Conservation (phyloP, 2,797 vertebrate species). For the Typhlichthys eigenmanni region DNA sequence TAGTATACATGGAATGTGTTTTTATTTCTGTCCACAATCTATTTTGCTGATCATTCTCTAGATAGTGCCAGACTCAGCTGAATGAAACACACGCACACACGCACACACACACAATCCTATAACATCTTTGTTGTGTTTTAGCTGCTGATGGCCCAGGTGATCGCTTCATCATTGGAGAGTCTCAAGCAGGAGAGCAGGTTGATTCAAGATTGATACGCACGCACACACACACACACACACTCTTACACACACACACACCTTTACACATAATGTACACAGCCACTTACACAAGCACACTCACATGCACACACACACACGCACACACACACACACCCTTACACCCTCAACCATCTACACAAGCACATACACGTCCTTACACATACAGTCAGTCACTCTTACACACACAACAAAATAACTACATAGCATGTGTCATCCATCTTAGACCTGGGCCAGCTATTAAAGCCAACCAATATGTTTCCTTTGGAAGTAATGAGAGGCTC, state of each 20-base stretch:
- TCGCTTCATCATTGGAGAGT: constrained; percentile 98
- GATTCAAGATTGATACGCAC: constrained; percentile 12
- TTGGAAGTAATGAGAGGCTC: constrained; percentile 41
- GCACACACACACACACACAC: neutral
- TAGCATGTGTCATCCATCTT: constrained; percentile 32
- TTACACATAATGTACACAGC: neutral
- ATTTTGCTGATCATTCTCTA: constrained; percentile 22
- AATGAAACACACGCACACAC: constrained; percentile 5
- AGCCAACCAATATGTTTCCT: constrained; percentile 33
- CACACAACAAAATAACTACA: constrained; percentile 30
- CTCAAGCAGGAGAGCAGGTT: constrained; percentile 98
- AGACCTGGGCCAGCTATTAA: constrained; percentile 33
- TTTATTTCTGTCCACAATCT: constrained; percentile 9
- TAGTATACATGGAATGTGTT: neutral
- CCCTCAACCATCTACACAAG: constrained; percentile 10
- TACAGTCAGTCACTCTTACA: constrained; percentile 2
- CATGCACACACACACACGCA: too few species aligned
- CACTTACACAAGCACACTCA: neutral
- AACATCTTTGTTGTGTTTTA: constrained; percentile 64
- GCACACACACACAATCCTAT: constrained; percentile 17
- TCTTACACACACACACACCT: neutral
- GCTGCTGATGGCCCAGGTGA: constrained; percentile 98
- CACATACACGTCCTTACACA: constrained; percentile 7
- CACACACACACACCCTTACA: neutral
- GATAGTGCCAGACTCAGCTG: constrained; percentile 30